Evolutionary conservation across 2,888 invertebrate species (phyloP).

Genomic region (Parnassius mnemosyne): DNA sequence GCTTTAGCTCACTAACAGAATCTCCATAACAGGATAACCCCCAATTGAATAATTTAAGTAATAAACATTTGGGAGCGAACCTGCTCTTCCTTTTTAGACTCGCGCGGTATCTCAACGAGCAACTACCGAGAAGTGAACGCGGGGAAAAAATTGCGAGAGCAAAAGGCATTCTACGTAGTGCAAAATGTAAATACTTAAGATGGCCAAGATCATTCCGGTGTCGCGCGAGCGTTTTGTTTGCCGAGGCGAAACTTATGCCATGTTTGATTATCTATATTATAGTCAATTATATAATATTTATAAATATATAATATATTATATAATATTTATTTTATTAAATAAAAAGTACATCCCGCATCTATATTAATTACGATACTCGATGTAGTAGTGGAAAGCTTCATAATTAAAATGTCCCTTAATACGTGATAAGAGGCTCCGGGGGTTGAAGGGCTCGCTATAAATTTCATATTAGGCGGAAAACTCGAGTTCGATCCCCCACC

Average conservation of each 20-base stretch:
- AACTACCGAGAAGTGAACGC: slow-evolving; percentile 37
- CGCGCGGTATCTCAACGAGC: slow-evolving; percentile 37
- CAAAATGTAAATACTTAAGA: slow-evolving; percentile 40
- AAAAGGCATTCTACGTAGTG: slow-evolving; percentile 40
- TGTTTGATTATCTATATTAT: no score
- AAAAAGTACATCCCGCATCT: no score
- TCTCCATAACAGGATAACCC: slow-evolving; percentile 33
- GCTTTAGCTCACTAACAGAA: slow-evolving; percentile 28
- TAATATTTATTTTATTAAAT: no score
- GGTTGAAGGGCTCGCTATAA: no score
- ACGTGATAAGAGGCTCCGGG: no score
- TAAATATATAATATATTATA: no score
- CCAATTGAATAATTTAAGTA: slow-evolving; percentile 43
- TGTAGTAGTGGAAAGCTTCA: no score
- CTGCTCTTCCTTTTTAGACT: slow-evolving; percentile 38
- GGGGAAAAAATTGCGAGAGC: slow-evolving; percentile 37
- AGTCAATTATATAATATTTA: no score
- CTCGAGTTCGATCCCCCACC: no score
- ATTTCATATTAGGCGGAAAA: no score
- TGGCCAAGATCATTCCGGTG: slow-evolving; percentile 33
- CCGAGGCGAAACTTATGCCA: neutral
- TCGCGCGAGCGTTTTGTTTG: slow-evolving; percentile 13
- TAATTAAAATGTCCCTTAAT: no score
- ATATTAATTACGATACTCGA: no score
- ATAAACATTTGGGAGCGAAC: slow-evolving; percentile 39